Percentiles rank a stretch among this genome's conserved stretches.
phyloP scores from a whole-genome alignment of 2,888 invertebrate species.

The Mellilla xanthometata region DNA sequence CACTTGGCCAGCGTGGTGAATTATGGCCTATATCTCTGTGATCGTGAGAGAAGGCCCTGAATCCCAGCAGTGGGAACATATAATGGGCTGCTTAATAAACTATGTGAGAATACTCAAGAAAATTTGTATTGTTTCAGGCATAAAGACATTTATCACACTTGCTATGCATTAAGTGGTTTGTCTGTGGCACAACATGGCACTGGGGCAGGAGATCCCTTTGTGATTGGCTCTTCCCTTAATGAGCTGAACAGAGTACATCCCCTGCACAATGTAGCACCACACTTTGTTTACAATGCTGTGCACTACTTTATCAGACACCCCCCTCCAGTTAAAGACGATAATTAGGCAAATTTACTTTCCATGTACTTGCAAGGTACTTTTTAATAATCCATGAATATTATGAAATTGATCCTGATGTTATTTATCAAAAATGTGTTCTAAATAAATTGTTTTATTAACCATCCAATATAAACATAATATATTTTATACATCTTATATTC shows the following conservation, averaged over 20 bases:
- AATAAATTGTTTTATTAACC: background rate
- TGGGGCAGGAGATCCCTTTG: slow-evolving; percentile 68
- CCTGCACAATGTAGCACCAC: slow-evolving; percentile 90
- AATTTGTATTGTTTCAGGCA: slow-evolving; percentile 84
- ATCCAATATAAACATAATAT: slow-evolving; percentile 1
- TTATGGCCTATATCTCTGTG: too few relatives aligned
- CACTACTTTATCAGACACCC: slow-evolving; percentile 75
- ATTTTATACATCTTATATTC: background rate
- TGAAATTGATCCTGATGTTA: background rate
- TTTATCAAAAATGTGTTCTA: slow-evolving; percentile 3
- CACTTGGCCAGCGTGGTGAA: too few relatives aligned
- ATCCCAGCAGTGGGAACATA: too few relatives aligned
- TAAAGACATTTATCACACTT: slow-evolving; percentile 97
- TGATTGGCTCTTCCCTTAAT: slow-evolving; percentile 87
- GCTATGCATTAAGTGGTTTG: slow-evolving; percentile 97
- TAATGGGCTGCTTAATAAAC: too few relatives aligned
- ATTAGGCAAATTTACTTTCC: slow-evolving; percentile 37
- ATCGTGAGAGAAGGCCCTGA: too few relatives aligned
- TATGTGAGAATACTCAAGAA: too few relatives aligned
- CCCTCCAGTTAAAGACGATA: slow-evolving; percentile 69
- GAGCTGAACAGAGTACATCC: slow-evolving; percentile 91
- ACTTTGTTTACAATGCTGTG: slow-evolving; percentile 77
- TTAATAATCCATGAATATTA: too few relatives aligned
- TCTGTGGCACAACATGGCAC: slow-evolving; percentile 93
- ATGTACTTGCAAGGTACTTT: background rate